Percentiles rank a stretch among this genome's conserved stretches.
phyloP scores from a whole-genome alignment of 1,140 invertebrate species.

The Drosophila micromelanica region DNA sequence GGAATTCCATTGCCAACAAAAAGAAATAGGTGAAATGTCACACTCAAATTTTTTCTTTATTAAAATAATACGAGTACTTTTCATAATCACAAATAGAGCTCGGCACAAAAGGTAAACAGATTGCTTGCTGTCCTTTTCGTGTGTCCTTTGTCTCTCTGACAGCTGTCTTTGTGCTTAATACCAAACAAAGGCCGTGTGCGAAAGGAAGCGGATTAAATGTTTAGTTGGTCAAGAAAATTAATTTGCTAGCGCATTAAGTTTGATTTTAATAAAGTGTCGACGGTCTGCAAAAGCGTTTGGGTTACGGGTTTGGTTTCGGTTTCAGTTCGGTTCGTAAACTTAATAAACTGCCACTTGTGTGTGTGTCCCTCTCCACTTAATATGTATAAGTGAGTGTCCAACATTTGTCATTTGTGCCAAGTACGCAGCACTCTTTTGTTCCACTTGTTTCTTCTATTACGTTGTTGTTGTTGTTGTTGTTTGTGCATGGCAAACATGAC shows the following conservation, averaged over 20 bases:
- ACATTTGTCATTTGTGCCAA: slow-evolving; percentile 77
- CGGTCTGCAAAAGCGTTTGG: slow-evolving; percentile 36
- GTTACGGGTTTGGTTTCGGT: slow-evolving; percentile 10
- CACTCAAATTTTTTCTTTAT: slow-evolving; percentile 75
- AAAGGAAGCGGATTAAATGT: slow-evolving; percentile 66
- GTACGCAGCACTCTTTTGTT: slow-evolving; percentile 59
- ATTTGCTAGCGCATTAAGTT: slow-evolving; percentile 70
- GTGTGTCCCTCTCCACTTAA: slow-evolving; percentile 1
- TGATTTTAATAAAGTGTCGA: slow-evolving; percentile 80
- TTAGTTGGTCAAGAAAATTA: slow-evolving; percentile 69
- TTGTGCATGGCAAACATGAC: slow-evolving; percentile 67
- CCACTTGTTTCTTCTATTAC: not conserved
- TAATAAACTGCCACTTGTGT: slow-evolving; percentile 67
- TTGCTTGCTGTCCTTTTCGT: not conserved
- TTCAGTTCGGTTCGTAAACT: slow-evolving; percentile 36
- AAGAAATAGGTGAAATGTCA: slow-evolving; percentile 74
- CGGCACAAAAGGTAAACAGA: slow-evolving; percentile 27
- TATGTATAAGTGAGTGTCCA: slow-evolving; percentile 37
- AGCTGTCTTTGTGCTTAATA: slow-evolving; percentile 54
- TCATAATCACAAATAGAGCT: slow-evolving; percentile 39
- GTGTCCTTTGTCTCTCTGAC: slow-evolving; percentile 48
- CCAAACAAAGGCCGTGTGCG: not conserved
- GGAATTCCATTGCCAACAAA: slow-evolving; percentile 19
- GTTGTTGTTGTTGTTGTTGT: slow-evolving; percentile 35
- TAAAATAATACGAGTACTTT: slow-evolving; percentile 70